Evolutionary conservation across 2,113 vertebrate species (phyloP).

Genomic region (Microtus ochrogaster): DNA sequence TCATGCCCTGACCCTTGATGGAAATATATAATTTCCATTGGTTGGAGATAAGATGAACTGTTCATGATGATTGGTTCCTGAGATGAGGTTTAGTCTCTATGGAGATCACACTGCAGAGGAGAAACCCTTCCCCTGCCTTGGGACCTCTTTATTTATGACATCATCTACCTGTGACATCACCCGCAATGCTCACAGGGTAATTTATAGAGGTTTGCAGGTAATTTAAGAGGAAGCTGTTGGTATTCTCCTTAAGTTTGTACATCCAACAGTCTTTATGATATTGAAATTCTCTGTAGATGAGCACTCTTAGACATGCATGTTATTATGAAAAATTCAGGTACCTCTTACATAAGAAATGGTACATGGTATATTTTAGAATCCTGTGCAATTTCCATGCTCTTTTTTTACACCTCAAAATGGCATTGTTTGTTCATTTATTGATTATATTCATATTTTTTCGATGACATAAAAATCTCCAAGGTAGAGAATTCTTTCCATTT

Average conservation of each 20-base stretch:
- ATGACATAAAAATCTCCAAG: not conserved
- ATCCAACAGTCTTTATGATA: not conserved
- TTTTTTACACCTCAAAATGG: not conserved
- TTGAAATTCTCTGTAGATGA: not conserved
- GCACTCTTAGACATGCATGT: not conserved
- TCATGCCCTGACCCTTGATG: not conserved
- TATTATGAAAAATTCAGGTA: constrained; percentile 12
- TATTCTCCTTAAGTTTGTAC: not conserved
- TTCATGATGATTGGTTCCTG: not conserved
- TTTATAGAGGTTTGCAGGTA: not conserved
- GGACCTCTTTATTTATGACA: not conserved
- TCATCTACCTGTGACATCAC: not conserved
- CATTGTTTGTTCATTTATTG: constrained; percentile 12
- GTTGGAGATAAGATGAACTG: not conserved
- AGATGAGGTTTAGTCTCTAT: not conserved
- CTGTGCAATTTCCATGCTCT: not conserved
- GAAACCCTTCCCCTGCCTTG: not conserved
- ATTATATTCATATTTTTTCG: constrained; percentile 26
- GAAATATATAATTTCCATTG: not conserved
- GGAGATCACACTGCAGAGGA: not conserved
- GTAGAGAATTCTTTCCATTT: not conserved
- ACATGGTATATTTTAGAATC: not conserved
- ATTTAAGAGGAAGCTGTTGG: not conserved
- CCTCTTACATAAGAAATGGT: not conserved
- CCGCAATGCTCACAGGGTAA: not conserved